These are phyloP conservation scores for Drosophila tsacasi DNA, from an alignment of 1,140 invertebrate genomes.

Conservation along the genomic window DNA sequence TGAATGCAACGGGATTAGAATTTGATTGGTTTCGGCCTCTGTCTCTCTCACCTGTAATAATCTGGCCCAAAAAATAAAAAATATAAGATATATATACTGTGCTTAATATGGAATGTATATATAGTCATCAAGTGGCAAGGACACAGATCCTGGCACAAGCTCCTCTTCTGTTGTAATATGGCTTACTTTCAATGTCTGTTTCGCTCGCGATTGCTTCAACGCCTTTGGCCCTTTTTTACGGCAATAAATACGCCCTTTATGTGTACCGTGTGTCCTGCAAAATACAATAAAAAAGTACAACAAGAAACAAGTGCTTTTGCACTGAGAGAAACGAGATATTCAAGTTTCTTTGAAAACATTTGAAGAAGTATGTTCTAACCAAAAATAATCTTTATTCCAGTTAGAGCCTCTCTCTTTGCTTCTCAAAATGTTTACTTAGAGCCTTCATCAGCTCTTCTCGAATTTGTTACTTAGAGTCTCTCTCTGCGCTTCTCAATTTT, in stretches of 20 bases:
- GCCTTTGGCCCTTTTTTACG: conserved; percentile 41
- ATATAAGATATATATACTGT: not conserved
- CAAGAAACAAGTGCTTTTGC: not conserved
- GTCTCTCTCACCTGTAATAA: not conserved
- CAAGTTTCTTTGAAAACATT: not conserved
- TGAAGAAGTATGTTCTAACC: too few relatives aligned
- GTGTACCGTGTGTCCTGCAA: conserved; percentile 45
- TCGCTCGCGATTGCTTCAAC: conserved; percentile 23
- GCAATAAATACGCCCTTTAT: conserved; percentile 70
- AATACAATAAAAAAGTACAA: conserved; percentile 32
- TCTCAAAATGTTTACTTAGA: not conserved
- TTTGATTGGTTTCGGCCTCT: conserved; percentile 33
- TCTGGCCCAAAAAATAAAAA: not conserved
- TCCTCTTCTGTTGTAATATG: conserved; percentile 8
- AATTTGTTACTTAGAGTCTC: not conserved
- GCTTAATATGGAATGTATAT: not conserved
- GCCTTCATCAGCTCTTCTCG: not conserved
- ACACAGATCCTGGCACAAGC: conserved; percentile 34
- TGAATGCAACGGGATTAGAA: conserved; percentile 35
- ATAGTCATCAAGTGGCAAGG: not conserved
- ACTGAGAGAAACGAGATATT: not conserved
- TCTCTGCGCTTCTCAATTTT: not conserved
- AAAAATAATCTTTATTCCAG: too few relatives aligned
- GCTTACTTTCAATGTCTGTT: conserved; percentile 20
- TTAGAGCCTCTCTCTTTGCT: not conserved